A percentile compares a stretch with the other conserved stretches of the same genome.
Conservation (phyloP, 2,113 vertebrate species). For the Uropsilus gracilis region DNA sequence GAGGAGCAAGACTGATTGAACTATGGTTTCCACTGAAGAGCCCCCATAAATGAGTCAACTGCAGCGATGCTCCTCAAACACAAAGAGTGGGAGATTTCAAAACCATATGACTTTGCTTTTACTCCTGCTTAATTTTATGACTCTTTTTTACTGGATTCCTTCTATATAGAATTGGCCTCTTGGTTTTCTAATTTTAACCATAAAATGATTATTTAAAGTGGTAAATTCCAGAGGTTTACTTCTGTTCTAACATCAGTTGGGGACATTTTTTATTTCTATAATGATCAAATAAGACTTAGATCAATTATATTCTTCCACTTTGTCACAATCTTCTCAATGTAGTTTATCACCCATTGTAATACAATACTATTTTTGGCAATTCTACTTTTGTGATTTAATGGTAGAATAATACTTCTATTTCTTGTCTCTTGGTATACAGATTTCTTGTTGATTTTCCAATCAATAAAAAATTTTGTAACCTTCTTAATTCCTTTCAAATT, state of each 20-base stretch:
- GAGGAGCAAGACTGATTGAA: not conserved
- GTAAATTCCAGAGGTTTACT: not conserved
- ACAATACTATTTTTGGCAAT: not conserved
- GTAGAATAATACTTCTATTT: not conserved
- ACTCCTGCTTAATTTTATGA: not conserved
- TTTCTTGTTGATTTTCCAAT: not conserved
- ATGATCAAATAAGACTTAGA: not conserved
- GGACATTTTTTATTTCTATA: not conserved
- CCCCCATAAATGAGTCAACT: not conserved
- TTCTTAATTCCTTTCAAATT: not conserved
- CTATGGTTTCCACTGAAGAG: not conserved
- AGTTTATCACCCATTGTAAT: too few species aligned
- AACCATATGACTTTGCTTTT: not conserved
- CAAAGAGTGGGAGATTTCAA: not conserved
- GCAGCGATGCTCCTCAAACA: not conserved
- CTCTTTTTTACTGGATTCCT: not conserved
- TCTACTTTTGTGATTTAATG: not conserved
- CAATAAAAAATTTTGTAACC: not conserved
- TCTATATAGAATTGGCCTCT: not conserved
- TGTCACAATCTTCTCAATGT: not conserved
- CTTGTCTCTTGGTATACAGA: not conserved
- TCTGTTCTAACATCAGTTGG: not conserved
- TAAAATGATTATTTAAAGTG: not conserved
- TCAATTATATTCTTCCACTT: not conserved
- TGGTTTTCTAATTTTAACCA: not conserved